These are phyloP conservation scores for Spermophilus dauricus DNA, from an alignment of 2,113 vertebrate species.

Conservation along the genomic window DNA sequence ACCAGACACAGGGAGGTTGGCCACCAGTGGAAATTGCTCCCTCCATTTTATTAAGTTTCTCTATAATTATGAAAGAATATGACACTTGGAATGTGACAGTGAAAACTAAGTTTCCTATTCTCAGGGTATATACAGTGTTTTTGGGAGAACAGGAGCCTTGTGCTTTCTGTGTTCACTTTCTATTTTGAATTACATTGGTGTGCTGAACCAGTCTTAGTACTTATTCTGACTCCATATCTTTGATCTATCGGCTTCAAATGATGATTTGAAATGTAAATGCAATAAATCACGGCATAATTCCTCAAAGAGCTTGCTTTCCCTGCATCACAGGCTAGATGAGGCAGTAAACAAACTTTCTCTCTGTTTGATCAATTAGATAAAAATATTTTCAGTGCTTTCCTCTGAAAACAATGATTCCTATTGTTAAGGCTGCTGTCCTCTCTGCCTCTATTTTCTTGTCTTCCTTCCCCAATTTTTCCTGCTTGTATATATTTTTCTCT, in stretches of 20 bases:
- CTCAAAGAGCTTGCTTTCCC: not conserved
- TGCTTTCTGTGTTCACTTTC: not conserved
- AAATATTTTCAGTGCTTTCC: not conserved
- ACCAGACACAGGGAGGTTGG: not conserved
- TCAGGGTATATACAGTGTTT: not conserved
- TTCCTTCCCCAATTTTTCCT: not conserved
- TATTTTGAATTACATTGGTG: not conserved
- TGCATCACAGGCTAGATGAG: not conserved
- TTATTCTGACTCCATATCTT: conserved; percentile 18
- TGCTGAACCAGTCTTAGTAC: not conserved
- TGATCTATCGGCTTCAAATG: not conserved
- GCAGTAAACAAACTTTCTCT: not conserved
- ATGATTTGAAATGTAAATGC: not conserved
- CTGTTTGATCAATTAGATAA: not conserved
- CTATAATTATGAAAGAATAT: not conserved
- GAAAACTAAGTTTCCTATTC: not conserved
- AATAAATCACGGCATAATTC: not conserved
- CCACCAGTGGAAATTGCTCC: not conserved
- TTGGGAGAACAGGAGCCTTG: not conserved
- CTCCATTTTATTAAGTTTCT: not conserved
- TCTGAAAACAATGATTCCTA: not conserved
- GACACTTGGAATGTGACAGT: not conserved
- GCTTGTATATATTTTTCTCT: not conserved
- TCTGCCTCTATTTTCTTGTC: not conserved
- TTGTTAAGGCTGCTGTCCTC: not conserved